Evolutionary conservation across 2,797 vertebrate species (phyloP), one percentile per base, ranked within the genome.

Genomic region (Acomys russatus): DNA sequence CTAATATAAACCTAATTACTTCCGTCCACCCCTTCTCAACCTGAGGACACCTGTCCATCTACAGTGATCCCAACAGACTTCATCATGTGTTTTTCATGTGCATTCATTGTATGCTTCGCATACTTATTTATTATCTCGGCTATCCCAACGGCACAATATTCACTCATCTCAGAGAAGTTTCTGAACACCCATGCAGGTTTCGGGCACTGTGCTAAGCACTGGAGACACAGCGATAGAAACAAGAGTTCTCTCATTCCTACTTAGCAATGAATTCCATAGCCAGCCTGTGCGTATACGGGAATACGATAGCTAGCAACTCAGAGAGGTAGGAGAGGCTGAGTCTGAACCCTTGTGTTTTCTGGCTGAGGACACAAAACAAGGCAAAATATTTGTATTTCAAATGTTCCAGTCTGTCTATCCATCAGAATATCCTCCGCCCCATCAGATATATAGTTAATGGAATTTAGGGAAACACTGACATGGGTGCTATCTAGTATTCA

Each of bases 141-240:
- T 59, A 64, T n/a, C 76, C 77, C 61, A 94, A 78, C 22, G 86
- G 63, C 20, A 87, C 49, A 66, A 8, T 71, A 71, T 80, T 86
- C 87, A 89, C 74, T 93, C 93, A 94, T 94, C 88, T 22, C 54
- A 86, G 44, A 94, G 93, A 80, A 84, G 94, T 85, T 96, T 92
- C 30, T 70, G 68, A 61, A 7, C 28, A 54, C 82, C 35, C 78
- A 35, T 0, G 63, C 28, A 78, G 23, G 23, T 78, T 92, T 70
- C 51, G 54, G 28, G 44, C 74, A 83, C 70, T 20, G 3, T 25
- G 44, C 9, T 59, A 51, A 73, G 59, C 33, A 82, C 68, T 38
- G 54, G 28, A 68, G 83, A 20, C 54, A 77, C 0, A 66, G 76
- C 6, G 18, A 22, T 14, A 17, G 49, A 95, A 68, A 6, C 0